Evolutionary conservation across 1,140 invertebrate species (phyloP).

Genomic region (Brachionus calyciflorus): DNA sequence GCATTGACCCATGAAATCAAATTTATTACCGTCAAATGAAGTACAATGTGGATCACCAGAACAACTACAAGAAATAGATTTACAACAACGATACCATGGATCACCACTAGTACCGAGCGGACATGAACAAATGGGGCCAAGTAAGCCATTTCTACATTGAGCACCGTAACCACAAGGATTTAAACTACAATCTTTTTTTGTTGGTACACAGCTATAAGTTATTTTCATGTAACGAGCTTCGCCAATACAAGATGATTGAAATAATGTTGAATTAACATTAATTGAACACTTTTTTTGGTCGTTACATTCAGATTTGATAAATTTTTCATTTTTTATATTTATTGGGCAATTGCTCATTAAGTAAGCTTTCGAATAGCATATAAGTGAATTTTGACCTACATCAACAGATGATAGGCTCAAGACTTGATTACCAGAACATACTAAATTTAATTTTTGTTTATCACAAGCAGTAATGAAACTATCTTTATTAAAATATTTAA

Average conservation of each 20-base stretch:
- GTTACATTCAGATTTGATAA: neutral
- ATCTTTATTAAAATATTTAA: too few species aligned
- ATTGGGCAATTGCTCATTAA: neutral
- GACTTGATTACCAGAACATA: too few species aligned
- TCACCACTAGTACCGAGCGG: conserved; percentile 2
- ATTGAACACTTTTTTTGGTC: conserved; percentile 5
- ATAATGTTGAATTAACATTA: neutral
- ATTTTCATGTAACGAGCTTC: neutral
- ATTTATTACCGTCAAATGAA: neutral
- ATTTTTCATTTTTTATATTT: neutral
- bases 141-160: neutral
- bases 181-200: neutral
- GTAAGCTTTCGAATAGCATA: too few species aligned
- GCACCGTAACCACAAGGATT: conserved; percentile 22
- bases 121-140: conserved; percentile 2
- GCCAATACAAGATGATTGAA: neutral
- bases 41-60: neutral
- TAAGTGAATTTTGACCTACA: too few species aligned
- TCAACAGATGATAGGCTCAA: too few species aligned
- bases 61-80: conserved; percentile 1
- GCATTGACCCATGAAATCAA: neutral
- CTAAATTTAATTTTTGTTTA: too few species aligned
- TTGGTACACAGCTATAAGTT: neutral
- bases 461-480: too few species aligned
- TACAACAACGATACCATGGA: conserved; percentile 13